Conservation (phyloP, 1,140 invertebrate genomes). For the Leptinotarsa lineolata region DNA sequence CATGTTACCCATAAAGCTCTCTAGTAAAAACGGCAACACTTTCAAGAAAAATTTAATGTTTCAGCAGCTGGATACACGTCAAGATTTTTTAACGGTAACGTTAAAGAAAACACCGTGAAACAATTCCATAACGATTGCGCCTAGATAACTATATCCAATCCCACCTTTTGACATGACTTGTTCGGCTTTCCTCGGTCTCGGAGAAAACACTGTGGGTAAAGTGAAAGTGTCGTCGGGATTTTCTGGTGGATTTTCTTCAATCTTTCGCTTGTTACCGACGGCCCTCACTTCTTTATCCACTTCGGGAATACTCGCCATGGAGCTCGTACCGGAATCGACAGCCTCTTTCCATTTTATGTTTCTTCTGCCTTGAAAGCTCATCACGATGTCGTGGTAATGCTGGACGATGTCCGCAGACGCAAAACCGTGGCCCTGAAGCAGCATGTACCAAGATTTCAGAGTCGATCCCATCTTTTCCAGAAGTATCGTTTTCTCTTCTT, state of each 20-base stretch:
- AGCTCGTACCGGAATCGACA: slow-evolving; percentile 43
- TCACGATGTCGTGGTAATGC: slow-evolving; percentile 42
- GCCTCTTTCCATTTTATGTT: slow-evolving; percentile 58
- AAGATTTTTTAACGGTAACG: slow-evolving; percentile 23
- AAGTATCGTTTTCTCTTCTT: slow-evolving; percentile 36
- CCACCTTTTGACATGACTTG: slow-evolving; percentile 43
- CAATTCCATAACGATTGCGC: slow-evolving; percentile 33
- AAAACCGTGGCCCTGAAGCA: slow-evolving; percentile 42
- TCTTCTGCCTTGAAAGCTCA: slow-evolving; percentile 55
- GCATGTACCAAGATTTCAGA: slow-evolving; percentile 41
- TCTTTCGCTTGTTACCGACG: slow-evolving; percentile 29
- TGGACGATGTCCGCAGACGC: slow-evolving; percentile 37
- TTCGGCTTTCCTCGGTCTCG: slow-evolving; percentile 27
- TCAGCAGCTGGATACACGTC: slow-evolving; percentile 15
- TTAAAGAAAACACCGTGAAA: slow-evolving; percentile 37
- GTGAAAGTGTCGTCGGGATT: slow-evolving; percentile 30
- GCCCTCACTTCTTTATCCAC: slow-evolving; percentile 14
- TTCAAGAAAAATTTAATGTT: slow-evolving; percentile 24
- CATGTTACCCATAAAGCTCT: no score
- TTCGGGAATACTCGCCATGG: background rate
- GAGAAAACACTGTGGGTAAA: slow-evolving; percentile 6
- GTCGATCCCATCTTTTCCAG: slow-evolving; percentile 41
- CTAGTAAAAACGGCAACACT: background rate
- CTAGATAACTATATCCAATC: slow-evolving; percentile 38
- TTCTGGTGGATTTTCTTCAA: slow-evolving; percentile 22